Conservation (phyloP, 35 echinoderm and acorn worm species). For the Patiria miniata region DNA sequence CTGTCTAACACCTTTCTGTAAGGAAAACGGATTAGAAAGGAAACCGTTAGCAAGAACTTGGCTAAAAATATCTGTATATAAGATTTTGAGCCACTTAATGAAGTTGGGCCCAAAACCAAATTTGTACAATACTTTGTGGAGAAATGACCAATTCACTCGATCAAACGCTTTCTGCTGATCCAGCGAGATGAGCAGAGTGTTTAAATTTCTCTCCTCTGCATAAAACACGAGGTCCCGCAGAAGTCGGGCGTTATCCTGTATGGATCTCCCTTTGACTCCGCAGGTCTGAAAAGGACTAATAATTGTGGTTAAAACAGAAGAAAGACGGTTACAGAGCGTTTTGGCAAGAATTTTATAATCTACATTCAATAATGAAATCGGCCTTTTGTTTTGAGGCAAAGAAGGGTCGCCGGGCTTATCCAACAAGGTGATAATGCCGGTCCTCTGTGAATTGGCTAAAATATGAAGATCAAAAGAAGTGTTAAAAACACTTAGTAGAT, state of each 20-base stretch:
- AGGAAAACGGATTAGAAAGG: background rate
- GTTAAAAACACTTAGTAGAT: constrained; percentile 25
- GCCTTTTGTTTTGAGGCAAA: too few species aligned
- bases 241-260: too few species aligned
- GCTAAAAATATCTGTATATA: constrained; percentile 42
- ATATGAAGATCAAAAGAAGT: background rate
- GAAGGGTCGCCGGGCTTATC: constrained; percentile 14
- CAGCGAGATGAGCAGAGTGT: background rate
- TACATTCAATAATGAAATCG: too few species aligned
- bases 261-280: too few species aligned
- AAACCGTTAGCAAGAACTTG: background rate
- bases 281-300: too few species aligned
- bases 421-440: constrained; percentile 22
- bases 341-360: too few species aligned
- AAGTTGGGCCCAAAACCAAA: constrained; percentile 45
- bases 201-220: too few species aligned
- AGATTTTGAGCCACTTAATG: constrained; percentile 21
- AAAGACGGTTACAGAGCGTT: too few species aligned
- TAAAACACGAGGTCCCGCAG: too few species aligned
- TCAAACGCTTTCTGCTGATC: constrained; percentile 61
- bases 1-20: constrained; percentile 16
- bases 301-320: too few species aligned
- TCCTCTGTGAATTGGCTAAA: background rate
- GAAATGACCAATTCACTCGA: background rate
- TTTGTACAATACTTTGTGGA: background rate